Percentiles rank a stretch among this genome's conserved stretches.
phyloP scores from a whole-genome alignment of 2,797 vertebrate genomes.

The Columba guinea region DNA sequence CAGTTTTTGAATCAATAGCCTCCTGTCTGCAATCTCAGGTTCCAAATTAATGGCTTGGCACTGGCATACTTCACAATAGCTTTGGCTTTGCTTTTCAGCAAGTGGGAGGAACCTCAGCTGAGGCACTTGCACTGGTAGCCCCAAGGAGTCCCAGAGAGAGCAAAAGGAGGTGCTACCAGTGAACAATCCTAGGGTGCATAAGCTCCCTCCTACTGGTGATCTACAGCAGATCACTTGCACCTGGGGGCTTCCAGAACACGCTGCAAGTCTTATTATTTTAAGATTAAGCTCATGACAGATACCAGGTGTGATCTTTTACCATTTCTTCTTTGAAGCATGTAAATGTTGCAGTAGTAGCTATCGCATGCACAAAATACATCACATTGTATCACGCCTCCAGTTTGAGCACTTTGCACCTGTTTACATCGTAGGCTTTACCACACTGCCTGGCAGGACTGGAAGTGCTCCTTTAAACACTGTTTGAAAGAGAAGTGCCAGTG shows the following conservation, averaged over 20 bases:
- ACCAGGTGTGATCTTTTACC: background rate
- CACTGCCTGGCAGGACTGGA: background rate
- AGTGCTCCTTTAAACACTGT: background rate
- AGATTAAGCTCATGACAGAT: background rate
- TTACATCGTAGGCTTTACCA: background rate
- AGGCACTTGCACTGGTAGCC: background rate
- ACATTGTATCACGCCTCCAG: background rate
- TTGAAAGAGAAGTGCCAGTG: background rate
- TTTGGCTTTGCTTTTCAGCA: background rate
- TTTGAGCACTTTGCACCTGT: background rate
- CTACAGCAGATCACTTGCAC: background rate
- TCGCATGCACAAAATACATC: background rate
- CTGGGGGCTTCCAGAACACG: accelerated
- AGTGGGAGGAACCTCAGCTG: background rate
- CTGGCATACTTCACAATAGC: background rate
- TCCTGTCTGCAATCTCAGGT: background rate
- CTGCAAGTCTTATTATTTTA: background rate
- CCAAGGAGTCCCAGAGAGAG: background rate
- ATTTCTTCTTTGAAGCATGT: background rate
- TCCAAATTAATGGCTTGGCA: background rate
- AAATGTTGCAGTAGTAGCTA: background rate
- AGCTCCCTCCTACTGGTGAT: background rate
- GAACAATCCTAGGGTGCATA: background rate
- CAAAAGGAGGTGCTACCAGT: background rate
- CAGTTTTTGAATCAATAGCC: background rate